Base-by-base conservation (phyloP, 2,888 invertebrate species). In the Odontocerum albicorne region DNA sequence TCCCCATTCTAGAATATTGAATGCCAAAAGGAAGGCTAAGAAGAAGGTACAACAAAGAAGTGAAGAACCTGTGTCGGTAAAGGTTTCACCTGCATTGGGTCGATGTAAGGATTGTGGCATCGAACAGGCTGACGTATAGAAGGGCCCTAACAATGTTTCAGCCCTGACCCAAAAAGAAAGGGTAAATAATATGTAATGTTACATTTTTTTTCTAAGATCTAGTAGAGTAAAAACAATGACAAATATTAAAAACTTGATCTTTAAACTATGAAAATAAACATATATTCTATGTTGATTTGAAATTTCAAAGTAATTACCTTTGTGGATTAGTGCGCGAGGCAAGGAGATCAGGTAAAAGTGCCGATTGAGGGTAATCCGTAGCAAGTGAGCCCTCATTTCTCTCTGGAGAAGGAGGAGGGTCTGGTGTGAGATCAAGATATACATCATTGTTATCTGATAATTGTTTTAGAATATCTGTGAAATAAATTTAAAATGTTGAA, bases 401-500 rank as follows among this genome's bases (percentile, higher is more conserved):
- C 38, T 60, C 60, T 2, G 78, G 78, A 10, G 77, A 77, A 1
- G 78, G 77, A 1, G 78, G 77, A 1, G 78, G 77, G 63, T 77
- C 76, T 3, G 74, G 45, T 2, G 54, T 54, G 16, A 36, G 51
- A 16, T 51, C 51, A 15, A 51, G 4, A n/a, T 42, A 51, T 33
- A 51, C 44, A 50, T 45, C 42, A 17, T 47, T 19, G 32, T 55
- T 55, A 31, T 43, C 50, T 12, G 73, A 72, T 66, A 76, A 70
- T 57, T 70, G 74, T 56, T 77, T 76, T 55, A 77, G 66, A 60
- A 77, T 75, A 57, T 69, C 77, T 77, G 63, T 7, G 67, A 49
- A 66, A 19, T 22, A 40, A 57, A 42, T 27, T 27, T 27, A 40
- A 10, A 38, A 38, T 38, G 4, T 17, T 3, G 4, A n/a, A n/a